These are phyloP conservation scores for Carassius carassius DNA, from an alignment of 2,113 vertebrate species.

Conservation along the genomic window DNA sequence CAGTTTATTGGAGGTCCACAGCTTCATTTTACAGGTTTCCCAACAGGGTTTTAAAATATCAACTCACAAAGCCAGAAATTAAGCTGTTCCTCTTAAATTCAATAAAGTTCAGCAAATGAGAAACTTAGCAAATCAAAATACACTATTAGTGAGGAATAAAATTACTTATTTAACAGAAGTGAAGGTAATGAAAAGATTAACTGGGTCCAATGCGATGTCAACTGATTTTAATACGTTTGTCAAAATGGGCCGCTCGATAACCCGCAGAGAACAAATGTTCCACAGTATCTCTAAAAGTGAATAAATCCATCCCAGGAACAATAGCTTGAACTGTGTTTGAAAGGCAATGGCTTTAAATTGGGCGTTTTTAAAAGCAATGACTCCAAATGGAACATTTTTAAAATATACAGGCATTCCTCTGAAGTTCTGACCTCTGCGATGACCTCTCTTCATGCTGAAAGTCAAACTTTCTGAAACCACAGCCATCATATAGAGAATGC, in stretches of 20 bases:
- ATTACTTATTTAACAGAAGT: not conserved
- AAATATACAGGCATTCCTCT: not conserved
- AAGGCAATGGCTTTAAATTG: conserved; percentile 22
- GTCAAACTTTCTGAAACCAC: conserved; percentile 8
- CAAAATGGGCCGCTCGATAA: conserved; percentile 29
- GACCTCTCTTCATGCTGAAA: not conserved
- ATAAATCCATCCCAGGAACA: conserved; percentile 43
- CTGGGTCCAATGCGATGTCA: not conserved
- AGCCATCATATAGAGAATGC: not conserved
- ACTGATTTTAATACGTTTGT: conserved; percentile 2
- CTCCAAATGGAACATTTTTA: conserved; percentile 28
- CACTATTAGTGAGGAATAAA: conserved; percentile 13
- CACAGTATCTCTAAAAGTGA: conserved; percentile 3
- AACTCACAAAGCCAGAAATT: conserved; percentile 9
- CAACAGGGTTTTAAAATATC: conserved; percentile 11
- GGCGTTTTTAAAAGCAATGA: conserved; percentile 31
- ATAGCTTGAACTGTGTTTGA: conserved; percentile 34
- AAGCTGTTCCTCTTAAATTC: conserved; percentile 39
- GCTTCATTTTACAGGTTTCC: conserved; percentile 1
- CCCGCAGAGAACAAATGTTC: conserved; percentile 8
- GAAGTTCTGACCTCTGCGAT: not conserved
- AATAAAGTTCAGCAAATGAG: conserved; percentile 33
- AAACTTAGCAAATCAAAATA: conserved; percentile 31
- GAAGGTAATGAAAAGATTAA: conserved; percentile 35
- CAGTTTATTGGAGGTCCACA: too few species aligned